A percentile compares a stretch with the other conserved stretches of the same genome.
These are phyloP conservation scores for Trichonephila clavipes DNA, from an alignment of 1,140 invertebrate species.

Conservation along the genomic window DNA sequence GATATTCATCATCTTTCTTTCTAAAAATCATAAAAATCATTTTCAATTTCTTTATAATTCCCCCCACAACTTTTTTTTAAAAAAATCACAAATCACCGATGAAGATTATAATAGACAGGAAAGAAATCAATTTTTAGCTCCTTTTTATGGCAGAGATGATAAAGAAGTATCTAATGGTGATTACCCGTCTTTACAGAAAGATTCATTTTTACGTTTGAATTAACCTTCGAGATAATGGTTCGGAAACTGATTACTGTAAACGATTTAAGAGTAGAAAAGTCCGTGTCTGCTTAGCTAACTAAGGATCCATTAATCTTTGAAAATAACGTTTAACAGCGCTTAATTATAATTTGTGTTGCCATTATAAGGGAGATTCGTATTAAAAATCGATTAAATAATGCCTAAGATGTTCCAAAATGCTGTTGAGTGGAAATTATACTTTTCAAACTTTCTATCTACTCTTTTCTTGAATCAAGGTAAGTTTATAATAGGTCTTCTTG, in stretches of 20 bases:
- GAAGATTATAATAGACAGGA: constrained; percentile 1
- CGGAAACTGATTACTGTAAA: constrained; percentile 30
- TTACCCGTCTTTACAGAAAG: constrained; percentile 4
- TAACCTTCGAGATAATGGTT: constrained; percentile 44
- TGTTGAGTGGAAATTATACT: too few species aligned
- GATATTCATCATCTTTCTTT: neutral
- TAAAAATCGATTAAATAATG: neutral
- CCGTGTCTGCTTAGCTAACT: neutral
- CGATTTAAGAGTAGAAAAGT: neutral
- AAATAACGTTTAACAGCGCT: neutral
- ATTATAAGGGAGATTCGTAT: neutral
- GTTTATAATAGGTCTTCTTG: too few species aligned
- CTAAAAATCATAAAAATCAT: neutral
- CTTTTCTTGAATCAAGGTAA: too few species aligned
- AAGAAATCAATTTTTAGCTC: neutral
- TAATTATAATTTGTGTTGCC: neutral
- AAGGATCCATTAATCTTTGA: neutral
- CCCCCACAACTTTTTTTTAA: neutral
- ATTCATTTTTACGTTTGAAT: constrained; percentile 20
- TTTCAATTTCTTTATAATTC: constrained; percentile 20
- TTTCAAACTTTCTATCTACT: too few species aligned
- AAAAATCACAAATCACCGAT: neutral
- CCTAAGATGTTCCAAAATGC: neutral
- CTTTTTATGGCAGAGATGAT: neutral
- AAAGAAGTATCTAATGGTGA: constrained; percentile 36